Evolutionary conservation across 2,888 invertebrate genomes (phyloP).

Genomic region (Macrosoma leucophasiata): DNA sequence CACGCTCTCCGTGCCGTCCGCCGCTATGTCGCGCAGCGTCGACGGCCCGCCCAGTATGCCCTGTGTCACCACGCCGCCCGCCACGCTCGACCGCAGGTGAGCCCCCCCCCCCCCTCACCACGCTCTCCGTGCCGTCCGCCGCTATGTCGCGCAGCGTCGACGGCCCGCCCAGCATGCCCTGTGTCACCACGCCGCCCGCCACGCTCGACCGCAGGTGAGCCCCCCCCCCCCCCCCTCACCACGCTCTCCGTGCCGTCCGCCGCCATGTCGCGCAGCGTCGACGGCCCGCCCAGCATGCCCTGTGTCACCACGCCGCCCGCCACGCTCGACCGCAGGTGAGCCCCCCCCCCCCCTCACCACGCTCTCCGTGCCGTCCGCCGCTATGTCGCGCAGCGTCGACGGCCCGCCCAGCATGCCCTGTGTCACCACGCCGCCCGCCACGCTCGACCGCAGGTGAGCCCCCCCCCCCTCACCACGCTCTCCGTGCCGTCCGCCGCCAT

Average conservation of each 20-base stretch:
- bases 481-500: constrained; percentile 52
- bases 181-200: constrained; percentile 47
- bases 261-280: constrained; percentile 78
- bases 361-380: constrained; percentile 40
- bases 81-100: constrained; percentile 73
- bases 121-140: constrained; percentile 40
- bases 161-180: constrained; percentile 72
- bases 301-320: constrained; percentile 48
- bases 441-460: constrained; percentile 74
- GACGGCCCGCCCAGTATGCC: constrained; percentile 76
- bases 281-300: constrained; percentile 74
- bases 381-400: constrained; percentile 79
- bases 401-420: constrained; percentile 72
- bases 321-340: constrained; percentile 73
- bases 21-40: constrained; percentile 77
- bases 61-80: constrained; percentile 44
- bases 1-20: constrained; percentile 39
- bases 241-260: constrained; percentile 39
- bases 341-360: too few species aligned
- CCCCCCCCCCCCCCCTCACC: too few species aligned
- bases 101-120: too few species aligned
- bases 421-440: constrained; percentile 49
- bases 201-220: constrained; percentile 74
- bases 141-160: constrained; percentile 79
- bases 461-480: too few species aligned